Evolutionary conservation across 35 echinoderm and acorn worm species (phyloP).

Genomic region (Strongylocentrotus purpuratus): DNA sequence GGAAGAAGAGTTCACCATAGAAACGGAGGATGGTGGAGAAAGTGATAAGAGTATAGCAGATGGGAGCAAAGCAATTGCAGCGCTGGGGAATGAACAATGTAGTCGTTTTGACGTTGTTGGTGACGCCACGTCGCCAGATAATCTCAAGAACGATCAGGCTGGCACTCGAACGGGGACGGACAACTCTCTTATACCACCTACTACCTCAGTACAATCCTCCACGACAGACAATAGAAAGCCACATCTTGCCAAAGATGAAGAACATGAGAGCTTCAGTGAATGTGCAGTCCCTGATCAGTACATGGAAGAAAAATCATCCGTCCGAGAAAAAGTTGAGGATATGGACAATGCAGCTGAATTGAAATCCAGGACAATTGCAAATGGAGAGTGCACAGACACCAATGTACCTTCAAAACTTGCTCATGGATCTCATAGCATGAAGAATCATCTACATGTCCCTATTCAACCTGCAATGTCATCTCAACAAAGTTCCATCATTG

Average conservation of each 20-base stretch:
- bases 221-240: background rate
- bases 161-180: background rate
- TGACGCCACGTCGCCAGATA: background rate
- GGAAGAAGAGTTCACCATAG: slow-evolving; percentile 40
- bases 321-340: background rate
- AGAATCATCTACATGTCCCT: background rate
- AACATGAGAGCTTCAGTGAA: background rate
- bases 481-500: background rate
- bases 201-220: background rate
- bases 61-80: slow-evolving; percentile 8
- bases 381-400: background rate
- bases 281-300: background rate
- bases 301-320: background rate
- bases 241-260: background rate
- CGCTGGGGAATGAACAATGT: background rate
- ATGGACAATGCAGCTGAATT: background rate
- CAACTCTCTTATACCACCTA: background rate
- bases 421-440: background rate
- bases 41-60: background rate
- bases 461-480: background rate
- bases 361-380: background rate
- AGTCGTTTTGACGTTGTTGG: background rate
- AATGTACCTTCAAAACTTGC: background rate
- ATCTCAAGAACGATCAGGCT: background rate
- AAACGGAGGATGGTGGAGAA: slow-evolving; percentile 35